These are phyloP conservation scores for Camponotus vicinus DNA, from an alignment of 1,140 invertebrate species.

Conservation along the genomic window DNA sequence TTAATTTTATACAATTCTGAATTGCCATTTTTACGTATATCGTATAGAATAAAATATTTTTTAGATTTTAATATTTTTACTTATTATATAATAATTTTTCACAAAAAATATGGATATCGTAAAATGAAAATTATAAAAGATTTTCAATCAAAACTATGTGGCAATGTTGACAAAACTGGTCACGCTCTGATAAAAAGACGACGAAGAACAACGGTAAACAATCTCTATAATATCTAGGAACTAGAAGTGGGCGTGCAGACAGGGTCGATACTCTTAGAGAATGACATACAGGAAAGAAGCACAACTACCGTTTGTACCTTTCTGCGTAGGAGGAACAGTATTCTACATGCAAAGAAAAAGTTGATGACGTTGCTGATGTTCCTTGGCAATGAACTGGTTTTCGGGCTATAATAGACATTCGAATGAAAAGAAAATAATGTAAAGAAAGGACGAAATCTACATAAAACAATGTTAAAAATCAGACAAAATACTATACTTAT, in stretches of 20 bases:
- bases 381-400: conserved; percentile 77
- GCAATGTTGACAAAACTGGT: conserved; percentile 9
- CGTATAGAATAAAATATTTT: neutral
- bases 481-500: neutral
- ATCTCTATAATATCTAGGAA: conserved; percentile 59
- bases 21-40: neutral
- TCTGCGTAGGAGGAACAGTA: conserved; percentile 64
- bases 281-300: conserved; percentile 62
- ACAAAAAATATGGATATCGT: neutral
- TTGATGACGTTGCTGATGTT: conserved; percentile 53
- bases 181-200: conserved; percentile 11
- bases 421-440: conserved; percentile 4
- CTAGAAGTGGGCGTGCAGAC: conserved; percentile 54
- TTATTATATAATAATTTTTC: neutral
- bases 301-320: conserved; percentile 68
- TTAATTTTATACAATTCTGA: neutral
- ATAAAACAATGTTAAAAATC: neutral
- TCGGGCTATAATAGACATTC: conserved; percentile 35
- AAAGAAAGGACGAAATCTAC: neutral
- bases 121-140: neutral
- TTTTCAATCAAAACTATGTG: conserved; percentile 4
- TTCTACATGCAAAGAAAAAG: conserved; percentile 34
- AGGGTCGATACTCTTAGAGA: conserved; percentile 56
- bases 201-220: conserved; percentile 68
- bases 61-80: neutral